These are phyloP conservation scores for Sarotherodon lohbergeri DNA, from an alignment of 2,113 vertebrate genomes.

Conservation along the genomic window DNA sequence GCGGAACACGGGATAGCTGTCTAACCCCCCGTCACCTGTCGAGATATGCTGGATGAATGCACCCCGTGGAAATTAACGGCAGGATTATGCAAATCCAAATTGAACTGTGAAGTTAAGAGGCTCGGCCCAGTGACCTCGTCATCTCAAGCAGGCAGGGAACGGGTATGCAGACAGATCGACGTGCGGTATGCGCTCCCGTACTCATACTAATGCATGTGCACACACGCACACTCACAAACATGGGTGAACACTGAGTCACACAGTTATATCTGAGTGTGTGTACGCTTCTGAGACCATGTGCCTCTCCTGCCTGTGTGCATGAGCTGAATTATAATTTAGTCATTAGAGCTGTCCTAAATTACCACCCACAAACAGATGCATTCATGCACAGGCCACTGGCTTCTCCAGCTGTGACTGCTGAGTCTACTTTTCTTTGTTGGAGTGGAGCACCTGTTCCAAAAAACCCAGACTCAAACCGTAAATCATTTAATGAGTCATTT, in stretches of 20 bases:
- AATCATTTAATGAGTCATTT: neutral
- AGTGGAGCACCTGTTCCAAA: neutral
- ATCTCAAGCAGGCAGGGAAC: constrained; percentile 2
- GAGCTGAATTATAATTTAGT: constrained; percentile 65
- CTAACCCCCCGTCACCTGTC: constrained; percentile 58
- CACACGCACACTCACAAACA: neutral
- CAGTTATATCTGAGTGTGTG: neutral
- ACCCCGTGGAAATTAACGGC: constrained; percentile 52
- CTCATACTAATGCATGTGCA: neutral
- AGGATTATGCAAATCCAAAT: constrained; percentile 74
- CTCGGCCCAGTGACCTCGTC: constrained; percentile 62
- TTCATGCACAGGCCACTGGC: constrained; percentile 14
- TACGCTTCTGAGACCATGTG: constrained; percentile 1
- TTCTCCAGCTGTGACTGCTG: constrained; percentile 33
- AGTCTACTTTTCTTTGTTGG: neutral
- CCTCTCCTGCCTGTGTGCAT: constrained; percentile 33
- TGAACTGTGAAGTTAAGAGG: constrained; percentile 62
- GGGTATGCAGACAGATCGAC: neutral
- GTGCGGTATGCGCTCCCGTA: neutral
- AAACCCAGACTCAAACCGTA: neutral
- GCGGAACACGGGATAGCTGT: constrained; percentile 42
- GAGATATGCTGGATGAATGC: constrained; percentile 34
- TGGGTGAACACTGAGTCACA: neutral
- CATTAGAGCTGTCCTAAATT: constrained; percentile 56
- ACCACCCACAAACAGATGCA: constrained; percentile 3